Evolutionary conservation across 2,113 vertebrate species (phyloP).

Genomic region (Cisticola juncidis): DNA sequence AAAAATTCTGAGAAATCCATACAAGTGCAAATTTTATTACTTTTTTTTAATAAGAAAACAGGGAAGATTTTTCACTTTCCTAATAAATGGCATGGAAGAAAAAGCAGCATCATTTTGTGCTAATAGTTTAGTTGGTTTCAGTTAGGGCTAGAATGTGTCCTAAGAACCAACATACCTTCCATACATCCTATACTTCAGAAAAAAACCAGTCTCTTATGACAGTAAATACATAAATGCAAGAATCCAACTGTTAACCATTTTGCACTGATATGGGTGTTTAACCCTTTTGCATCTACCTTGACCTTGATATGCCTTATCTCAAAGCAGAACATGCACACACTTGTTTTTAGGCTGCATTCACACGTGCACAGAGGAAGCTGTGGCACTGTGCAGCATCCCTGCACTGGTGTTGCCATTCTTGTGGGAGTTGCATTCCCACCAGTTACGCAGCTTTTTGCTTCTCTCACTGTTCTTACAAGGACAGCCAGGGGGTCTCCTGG

Average conservation of each 20-base stretch:
- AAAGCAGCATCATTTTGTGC: background rate
- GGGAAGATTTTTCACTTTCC: background rate
- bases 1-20: background rate
- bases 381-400: background rate
- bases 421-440: background rate
- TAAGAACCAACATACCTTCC: background rate
- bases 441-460: background rate
- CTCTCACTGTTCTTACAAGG: background rate
- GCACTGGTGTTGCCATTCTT: background rate
- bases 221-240: background rate
- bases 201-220: background rate
- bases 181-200: background rate
- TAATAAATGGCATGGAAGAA: background rate
- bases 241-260: background rate
- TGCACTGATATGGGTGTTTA: background rate
- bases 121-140: background rate
- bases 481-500: background rate
- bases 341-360: background rate
- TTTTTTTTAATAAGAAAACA: background rate
- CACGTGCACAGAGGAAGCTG: background rate
- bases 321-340: background rate
- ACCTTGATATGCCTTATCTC: background rate
- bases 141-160: background rate
- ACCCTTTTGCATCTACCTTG: background rate
- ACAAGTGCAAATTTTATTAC: background rate